Evolutionary conservation across 2,113 vertebrate species (phyloP).

Genomic region (Crotalus horridus): DNA sequence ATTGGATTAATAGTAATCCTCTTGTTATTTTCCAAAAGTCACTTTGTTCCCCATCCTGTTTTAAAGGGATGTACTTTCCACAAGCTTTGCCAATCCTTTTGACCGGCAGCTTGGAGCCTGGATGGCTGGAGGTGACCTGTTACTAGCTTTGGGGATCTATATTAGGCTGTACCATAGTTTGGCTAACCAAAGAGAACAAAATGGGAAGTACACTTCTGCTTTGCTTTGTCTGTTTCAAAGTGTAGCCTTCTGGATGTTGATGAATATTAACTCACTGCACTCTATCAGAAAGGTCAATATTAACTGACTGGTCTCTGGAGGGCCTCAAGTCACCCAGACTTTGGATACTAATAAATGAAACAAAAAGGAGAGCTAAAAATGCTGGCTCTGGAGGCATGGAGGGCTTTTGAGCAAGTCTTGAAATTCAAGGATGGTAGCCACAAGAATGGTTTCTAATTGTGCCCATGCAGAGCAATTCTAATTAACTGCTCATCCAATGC

Average conservation of each 20-base stretch:
- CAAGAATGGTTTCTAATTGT: neutral
- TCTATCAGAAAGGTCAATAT: neutral
- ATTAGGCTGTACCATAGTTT: neutral
- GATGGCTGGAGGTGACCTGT: slow-evolving; percentile 8
- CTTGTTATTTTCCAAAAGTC: neutral
- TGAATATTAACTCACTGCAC: neutral
- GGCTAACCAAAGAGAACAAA: neutral
- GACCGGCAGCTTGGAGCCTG: neutral
- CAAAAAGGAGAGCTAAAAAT: neutral
- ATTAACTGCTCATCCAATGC: neutral
- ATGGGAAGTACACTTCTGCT: neutral
- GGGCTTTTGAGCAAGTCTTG: neutral
- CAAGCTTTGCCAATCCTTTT: neutral
- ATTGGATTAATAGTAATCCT: neutral
- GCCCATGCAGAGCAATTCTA: neutral
- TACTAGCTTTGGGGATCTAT: neutral
- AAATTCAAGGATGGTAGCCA: neutral
- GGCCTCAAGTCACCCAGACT: neutral
- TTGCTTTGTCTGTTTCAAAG: neutral
- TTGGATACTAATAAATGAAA: neutral
- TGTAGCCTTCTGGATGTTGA: neutral
- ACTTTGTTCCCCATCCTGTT: neutral
- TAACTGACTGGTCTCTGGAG: neutral
- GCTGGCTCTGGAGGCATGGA: neutral
- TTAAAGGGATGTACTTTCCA: neutral